Base-by-base conservation (phyloP, 2,113 vertebrate species). In the Dromiciops gliroides region DNA sequence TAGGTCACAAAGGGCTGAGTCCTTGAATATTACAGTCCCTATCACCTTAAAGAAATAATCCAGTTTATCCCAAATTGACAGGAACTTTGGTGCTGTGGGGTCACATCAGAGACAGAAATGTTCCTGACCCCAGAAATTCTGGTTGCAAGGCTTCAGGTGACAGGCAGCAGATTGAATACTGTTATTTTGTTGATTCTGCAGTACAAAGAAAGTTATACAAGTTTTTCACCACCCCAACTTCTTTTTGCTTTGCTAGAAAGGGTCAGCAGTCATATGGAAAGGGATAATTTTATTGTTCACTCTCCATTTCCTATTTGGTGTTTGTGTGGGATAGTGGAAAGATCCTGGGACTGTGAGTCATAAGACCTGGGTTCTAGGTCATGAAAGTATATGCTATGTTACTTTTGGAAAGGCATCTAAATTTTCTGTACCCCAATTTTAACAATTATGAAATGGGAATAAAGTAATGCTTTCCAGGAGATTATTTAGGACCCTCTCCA, bases 71-170 rank as follows among this genome's bases (percentile, higher is more conserved):
- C 92, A 92, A 50, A 94, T 9, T 50, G 60, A 94, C 60, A 96
- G 23, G 44, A 96, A 51, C 83, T 90, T 95, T 83, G 91, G 92
- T 95, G 93, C 51, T 93, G 3, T 89, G 75, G 95, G 83, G 93
- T 97, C 50, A 95, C 89, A 83, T 92, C 23, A 93, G 49, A 95
- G 56, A 31, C 92, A 94, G 90, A 93, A 97, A 97, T 90, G 49
- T 83, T n/a, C 90, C n/a, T 96, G 89, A 96, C 48, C 90, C 95
- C 75, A 0, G 0, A 53, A 94, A 24, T 92, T 75, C 91, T 90
- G 94, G 96, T 92, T 75, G 49, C 93, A 96, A 96, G 96, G 89
- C 94, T 95, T 94, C 53, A 92, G 93, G 97, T 95, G 93, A 93
- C 95, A 93, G 48, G 47, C 22, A 93, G 48, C 51, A 96, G 95